phyloP scores from a whole-genome alignment of 2,888 invertebrate genomes.

The Patella pellucida region DNA sequence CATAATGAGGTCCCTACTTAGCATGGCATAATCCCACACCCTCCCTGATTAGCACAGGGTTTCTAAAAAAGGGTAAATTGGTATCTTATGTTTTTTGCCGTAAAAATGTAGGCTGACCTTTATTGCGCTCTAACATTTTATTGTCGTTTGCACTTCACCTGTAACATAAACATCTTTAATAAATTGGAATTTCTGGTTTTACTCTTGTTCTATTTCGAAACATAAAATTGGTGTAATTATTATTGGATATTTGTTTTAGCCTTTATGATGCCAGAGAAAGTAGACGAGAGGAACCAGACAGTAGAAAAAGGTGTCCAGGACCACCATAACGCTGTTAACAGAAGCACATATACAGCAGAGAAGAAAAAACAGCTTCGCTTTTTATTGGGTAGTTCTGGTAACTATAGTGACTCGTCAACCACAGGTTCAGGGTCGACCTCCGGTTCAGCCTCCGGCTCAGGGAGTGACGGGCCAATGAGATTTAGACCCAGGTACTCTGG shows the following conservation, averaged over 20 bases:
- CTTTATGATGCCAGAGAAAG: conserved; percentile 48
- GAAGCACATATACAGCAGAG: conserved; percentile 52
- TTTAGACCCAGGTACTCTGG: neutral
- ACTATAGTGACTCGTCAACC: conserved; percentile 19
- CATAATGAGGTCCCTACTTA: too few species aligned
- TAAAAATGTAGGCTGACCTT: too few species aligned
- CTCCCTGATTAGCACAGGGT: too few species aligned
- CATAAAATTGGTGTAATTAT: neutral
- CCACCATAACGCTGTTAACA: conserved; percentile 51
- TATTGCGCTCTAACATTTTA: too few species aligned
- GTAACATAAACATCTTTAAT: neutral
- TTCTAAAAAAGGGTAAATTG: too few species aligned
- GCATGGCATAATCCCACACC: too few species aligned
- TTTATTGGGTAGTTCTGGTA: conserved; percentile 47
- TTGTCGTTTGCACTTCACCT: neutral
- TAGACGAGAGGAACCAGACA: conserved; percentile 28
- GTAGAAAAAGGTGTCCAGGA: conserved; percentile 47
- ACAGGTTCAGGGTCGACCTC: conserved; percentile 8
- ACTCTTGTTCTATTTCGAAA: neutral
- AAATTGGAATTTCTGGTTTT: neutral
- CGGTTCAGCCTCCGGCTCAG: conserved; percentile 11
- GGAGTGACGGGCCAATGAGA: neutral
- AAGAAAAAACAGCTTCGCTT: conserved; percentile 48
- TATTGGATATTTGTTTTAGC: conserved; percentile 32
- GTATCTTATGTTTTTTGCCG: too few species aligned